phyloP scores from a whole-genome alignment of 2,113 vertebrate genomes.

The Bufo bufo region DNA sequence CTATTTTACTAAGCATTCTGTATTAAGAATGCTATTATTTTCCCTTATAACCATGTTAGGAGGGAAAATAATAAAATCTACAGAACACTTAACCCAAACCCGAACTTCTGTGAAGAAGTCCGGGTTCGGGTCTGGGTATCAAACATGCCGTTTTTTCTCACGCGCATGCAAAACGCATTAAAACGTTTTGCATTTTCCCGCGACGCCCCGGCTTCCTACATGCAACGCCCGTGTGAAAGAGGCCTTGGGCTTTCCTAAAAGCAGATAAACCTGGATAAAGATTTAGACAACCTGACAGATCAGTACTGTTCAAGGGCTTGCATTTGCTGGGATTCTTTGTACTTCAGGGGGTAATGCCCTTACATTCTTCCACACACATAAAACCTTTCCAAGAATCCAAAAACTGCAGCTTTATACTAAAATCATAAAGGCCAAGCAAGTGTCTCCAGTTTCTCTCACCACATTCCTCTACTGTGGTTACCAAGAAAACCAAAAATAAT shows the following conservation, averaged over 20 bases:
- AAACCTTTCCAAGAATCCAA: neutral
- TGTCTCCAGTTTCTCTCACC: neutral
- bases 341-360: neutral
- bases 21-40: too few relatives aligned
- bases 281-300: neutral
- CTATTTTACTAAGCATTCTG: too few relatives aligned
- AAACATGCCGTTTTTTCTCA: too few relatives aligned
- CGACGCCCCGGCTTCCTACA: too few relatives aligned
- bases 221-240: too few relatives aligned
- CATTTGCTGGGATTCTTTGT: neutral
- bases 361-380: neutral
- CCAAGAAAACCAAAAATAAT: slow-evolving; percentile 35
- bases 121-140: too few relatives aligned
- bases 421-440: neutral
- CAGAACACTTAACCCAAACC: too few relatives aligned
- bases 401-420: neutral
- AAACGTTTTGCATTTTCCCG: too few relatives aligned
- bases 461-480: slow-evolving; percentile 22
- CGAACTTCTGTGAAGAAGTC: too few relatives aligned
- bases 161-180: too few relatives aligned
- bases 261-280: neutral
- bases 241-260: neutral
- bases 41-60: too few relatives aligned
- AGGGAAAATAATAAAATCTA: too few relatives aligned
- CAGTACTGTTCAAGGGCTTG: neutral